Percentiles rank a stretch among this genome's conserved stretches.
These are phyloP conservation scores for Entomyzon cyanotis DNA, from an alignment of 2,113 vertebrate genomes.

Conservation along the genomic window DNA sequence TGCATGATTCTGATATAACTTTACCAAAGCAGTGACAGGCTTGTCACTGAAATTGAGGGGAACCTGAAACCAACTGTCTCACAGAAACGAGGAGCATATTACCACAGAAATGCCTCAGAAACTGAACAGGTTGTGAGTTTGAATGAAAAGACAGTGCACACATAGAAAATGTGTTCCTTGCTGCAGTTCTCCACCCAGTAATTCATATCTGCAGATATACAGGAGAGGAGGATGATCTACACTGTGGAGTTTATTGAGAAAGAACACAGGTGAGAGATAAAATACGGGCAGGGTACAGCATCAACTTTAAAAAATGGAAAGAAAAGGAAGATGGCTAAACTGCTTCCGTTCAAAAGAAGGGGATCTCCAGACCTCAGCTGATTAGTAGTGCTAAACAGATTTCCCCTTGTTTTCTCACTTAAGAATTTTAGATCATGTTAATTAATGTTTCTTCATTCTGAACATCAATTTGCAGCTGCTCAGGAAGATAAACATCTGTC, in stretches of 20 bases:
- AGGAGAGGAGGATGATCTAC: neutral
- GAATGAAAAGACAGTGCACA: neutral
- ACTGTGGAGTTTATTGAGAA: neutral
- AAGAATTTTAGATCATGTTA: neutral
- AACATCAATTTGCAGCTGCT: slow-evolving; percentile 8
- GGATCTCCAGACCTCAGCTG: neutral
- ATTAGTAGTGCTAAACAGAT: neutral
- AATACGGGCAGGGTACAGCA: neutral
- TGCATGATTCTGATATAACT: neutral
- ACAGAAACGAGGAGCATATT: neutral
- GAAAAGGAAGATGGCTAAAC: neutral
- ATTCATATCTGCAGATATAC: neutral
- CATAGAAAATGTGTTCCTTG: neutral
- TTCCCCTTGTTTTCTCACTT: neutral
- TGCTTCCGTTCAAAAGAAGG: neutral
- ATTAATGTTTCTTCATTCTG: slow-evolving; percentile 31
- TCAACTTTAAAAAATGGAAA: neutral
- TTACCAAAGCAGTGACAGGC: neutral
- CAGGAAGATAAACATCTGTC: neutral
- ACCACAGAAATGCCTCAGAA: neutral
- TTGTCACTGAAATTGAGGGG: neutral
- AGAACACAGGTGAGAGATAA: neutral
- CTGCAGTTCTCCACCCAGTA: neutral
- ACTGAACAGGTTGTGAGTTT: neutral
- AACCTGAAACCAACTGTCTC: neutral